phyloP scores from a whole-genome alignment of 2,113 vertebrate species.

The Cyprinodon variegatus region DNA sequence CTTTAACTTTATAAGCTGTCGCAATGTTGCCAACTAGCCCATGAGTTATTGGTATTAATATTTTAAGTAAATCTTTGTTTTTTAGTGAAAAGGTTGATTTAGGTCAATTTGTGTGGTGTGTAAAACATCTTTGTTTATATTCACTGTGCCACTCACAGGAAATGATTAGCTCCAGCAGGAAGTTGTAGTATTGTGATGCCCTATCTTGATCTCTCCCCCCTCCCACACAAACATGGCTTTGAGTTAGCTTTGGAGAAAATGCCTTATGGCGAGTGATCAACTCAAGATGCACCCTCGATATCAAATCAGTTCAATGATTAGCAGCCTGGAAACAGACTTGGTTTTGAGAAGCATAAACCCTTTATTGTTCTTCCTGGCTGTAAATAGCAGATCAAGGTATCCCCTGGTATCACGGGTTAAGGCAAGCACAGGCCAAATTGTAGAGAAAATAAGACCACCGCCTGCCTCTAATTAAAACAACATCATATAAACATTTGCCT shows the following conservation, averaged over 20 bases:
- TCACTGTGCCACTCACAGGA: slow-evolving; percentile 50
- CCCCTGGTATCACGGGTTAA: slow-evolving; percentile 62
- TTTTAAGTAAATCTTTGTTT: background rate
- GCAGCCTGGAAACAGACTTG: slow-evolving; percentile 23
- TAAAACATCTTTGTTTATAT: slow-evolving; percentile 46
- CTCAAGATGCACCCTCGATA: slow-evolving; percentile 28
- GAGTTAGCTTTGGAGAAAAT: slow-evolving; percentile 9
- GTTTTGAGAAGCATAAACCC: slow-evolving; percentile 21
- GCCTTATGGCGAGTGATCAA: background rate
- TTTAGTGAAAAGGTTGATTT: background rate
- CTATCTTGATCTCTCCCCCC: slow-evolving; percentile 23
- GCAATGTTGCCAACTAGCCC: background rate
- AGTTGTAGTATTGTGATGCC: slow-evolving; percentile 66
- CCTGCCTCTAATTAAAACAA: slow-evolving; percentile 81
- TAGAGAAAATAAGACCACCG: slow-evolving; percentile 76
- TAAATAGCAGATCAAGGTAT: slow-evolving; percentile 59
- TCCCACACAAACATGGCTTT: slow-evolving; percentile 13
- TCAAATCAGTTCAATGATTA: slow-evolving; percentile 43
- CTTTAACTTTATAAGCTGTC: background rate
- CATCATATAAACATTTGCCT: slow-evolving; percentile 79
- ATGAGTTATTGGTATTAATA: background rate
- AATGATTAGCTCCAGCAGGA: slow-evolving; percentile 60
- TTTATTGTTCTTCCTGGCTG: slow-evolving; percentile 39
- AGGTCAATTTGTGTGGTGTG: slow-evolving; percentile 13
- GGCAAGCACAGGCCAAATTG: slow-evolving; percentile 72